phyloP scores from a whole-genome alignment of 2,888 invertebrate genomes.

The Limenitis camilla region DNA sequence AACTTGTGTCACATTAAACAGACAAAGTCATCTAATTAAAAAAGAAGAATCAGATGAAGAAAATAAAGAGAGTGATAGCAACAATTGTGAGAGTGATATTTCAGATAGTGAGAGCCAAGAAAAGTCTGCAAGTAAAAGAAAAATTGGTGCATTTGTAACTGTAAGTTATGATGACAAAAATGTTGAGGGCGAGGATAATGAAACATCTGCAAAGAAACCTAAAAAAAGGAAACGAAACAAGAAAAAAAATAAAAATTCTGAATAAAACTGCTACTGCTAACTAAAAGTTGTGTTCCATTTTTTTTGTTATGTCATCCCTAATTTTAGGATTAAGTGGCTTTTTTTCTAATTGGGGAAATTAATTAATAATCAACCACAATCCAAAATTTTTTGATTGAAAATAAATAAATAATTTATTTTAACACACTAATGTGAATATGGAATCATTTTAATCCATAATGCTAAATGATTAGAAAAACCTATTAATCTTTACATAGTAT shows the following conservation, averaged over 20 bases:
- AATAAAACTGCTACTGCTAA: conserved; percentile 11
- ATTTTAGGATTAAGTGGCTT: too few species aligned
- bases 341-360: too few species aligned
- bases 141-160: conserved; percentile 58
- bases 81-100: conserved; percentile 34
- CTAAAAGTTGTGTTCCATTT: too few species aligned
- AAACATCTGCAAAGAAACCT: conserved; percentile 45
- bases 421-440: too few species aligned
- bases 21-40: conserved; percentile 54
- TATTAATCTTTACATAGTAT: too few species aligned
- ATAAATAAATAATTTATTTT: too few species aligned
- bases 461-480: too few species aligned
- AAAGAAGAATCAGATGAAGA: conserved; percentile 48
- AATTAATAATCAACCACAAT: too few species aligned
- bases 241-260: conserved; percentile 36
- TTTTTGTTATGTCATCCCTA: too few species aligned
- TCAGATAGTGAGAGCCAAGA: conserved; percentile 26
- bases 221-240: conserved; percentile 58
- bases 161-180: conserved; percentile 53
- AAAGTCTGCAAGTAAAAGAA: conserved; percentile 38
- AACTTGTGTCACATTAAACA: conserved; percentile 80
- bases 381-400: too few species aligned
- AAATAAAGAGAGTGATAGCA: conserved; percentile 26
- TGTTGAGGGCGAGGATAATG: conserved; percentile 32
- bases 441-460: too few species aligned